Evolutionary conservation across 1,140 invertebrate genomes (phyloP).

Genomic region (Drosophila elegans): DNA sequence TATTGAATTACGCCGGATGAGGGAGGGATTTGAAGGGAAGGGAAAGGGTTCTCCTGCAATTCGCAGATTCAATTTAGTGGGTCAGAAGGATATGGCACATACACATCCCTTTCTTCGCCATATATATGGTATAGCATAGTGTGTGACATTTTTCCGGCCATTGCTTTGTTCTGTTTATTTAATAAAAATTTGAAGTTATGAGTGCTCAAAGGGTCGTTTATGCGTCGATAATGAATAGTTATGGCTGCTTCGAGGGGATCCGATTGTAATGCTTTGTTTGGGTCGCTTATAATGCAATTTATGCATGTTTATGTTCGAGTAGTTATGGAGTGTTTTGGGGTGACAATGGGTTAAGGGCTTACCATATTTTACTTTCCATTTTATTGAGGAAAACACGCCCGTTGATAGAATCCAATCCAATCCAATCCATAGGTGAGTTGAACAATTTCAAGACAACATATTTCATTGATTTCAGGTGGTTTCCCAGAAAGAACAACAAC

Average conservation of each 20-base stretch:
- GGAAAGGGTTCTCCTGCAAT: slow-evolving; percentile 51
- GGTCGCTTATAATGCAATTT: slow-evolving; percentile 77
- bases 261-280: slow-evolving; percentile 63
- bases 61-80: slow-evolving; percentile 73
- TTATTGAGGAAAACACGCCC: slow-evolving; percentile 9
- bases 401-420: not conserved
- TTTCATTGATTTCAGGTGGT: not conserved
- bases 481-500: not conserved
- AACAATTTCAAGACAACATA: slow-evolving; percentile 1
- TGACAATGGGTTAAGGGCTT: slow-evolving; percentile 59
- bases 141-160: slow-evolving; percentile 65
- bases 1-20: slow-evolving; percentile 82
- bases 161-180: slow-evolving; percentile 77
- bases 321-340: slow-evolving; percentile 16
- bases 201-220: slow-evolving; percentile 65
- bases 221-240: slow-evolving; percentile 84
- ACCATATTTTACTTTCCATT: slow-evolving; percentile 6
- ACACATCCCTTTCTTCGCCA: slow-evolving; percentile 10
- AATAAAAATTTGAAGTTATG: slow-evolving; percentile 82
- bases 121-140: not conserved
- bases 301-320: slow-evolving; percentile 67
- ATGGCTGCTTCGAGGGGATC: slow-evolving; percentile 48
- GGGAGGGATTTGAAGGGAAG: slow-evolving; percentile 3
- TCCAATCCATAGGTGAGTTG: not conserved
- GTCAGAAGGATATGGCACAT: slow-evolving; percentile 65